Evolutionary conservation across 2,113 vertebrate species (phyloP), one percentile per base, ranked within the genome.

Genomic region (Australoheros scitulus): DNA sequence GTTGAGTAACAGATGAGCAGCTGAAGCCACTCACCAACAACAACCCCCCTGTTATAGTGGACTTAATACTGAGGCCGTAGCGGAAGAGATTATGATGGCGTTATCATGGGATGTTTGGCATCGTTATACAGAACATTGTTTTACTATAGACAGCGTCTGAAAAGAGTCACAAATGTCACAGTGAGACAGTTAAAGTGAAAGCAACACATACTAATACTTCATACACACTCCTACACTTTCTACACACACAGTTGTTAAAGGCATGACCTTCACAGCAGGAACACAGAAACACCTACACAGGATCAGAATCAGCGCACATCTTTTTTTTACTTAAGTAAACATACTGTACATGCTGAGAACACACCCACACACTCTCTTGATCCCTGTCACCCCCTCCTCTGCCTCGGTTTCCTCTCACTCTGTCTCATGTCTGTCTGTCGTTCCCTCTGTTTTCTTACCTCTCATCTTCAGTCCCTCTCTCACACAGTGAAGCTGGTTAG

Each of bases 351-450:
- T 15, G 74, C 10, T 79, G 77, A 15, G 3, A 63, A 11, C 63
- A 70, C 91, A 15, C 89, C 60, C 83, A 64, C 87, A 10, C 72
- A 36, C 77, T 29, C 78, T 76, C 52, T 76, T 61, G 63, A 85
- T 61, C 72, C 80, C 72, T 58, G 2, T 52, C 78, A 32, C 78
- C 83, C 43, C 75, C 38, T 56, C 63, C 61, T 61, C 76, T 14
- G 26, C 87, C 72, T 76, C 32, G 8, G 7, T 74, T 82, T 52
- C 14, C 43, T 61, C 29, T 29, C 22, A n/a, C 20, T 63, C 26
- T 20, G 38, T 34, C 22, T 26, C 36, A 9, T 0, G 61, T n/a
- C 58, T 32, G 4, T 63, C 26, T 63, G 41, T 47, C 65, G 3
- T 72, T 24, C 43, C 14, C 14, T 68, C 64, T 52, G 41, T 70